Evolutionary conservation across 2,797 vertebrate genomes (phyloP).

Genomic region (Rhincodon typus): DNA sequence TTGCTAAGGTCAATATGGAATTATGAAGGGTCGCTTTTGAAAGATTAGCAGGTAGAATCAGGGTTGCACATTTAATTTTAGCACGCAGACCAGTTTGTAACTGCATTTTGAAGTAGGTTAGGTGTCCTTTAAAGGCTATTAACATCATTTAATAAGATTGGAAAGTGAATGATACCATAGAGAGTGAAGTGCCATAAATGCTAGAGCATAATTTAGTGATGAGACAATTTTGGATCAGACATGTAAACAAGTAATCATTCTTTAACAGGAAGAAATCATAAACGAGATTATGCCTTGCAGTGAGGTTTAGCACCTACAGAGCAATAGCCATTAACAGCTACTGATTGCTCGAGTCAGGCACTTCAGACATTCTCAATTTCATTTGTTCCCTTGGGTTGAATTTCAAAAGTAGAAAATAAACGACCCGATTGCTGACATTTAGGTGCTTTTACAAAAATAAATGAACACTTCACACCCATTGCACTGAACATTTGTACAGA

Average conservation of each 20-base stretch:
- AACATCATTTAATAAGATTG: constrained; percentile 22
- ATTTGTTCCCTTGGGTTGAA: background rate
- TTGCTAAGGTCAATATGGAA: constrained; percentile 5
- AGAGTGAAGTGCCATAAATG: constrained; percentile 54
- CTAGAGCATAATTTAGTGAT: constrained; percentile 46
- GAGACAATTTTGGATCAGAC: constrained; percentile 44
- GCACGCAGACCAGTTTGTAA: constrained; percentile 13
- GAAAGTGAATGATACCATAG: constrained; percentile 59
- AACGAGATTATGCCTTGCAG: background rate
- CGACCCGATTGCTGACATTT: too few relatives aligned
- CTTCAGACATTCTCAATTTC: constrained; percentile 26
- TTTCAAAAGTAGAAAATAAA: constrained; percentile 31
- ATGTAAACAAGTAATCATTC: background rate
- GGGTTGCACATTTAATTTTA: constrained; percentile 25
- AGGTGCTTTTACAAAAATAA: background rate
- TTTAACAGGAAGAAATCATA: constrained; percentile 28
- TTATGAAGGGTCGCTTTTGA: background rate
- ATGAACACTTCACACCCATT: background rate
- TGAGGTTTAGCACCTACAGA: background rate
- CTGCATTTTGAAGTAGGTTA: background rate
- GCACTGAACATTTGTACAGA: background rate
- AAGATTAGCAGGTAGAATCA: background rate
- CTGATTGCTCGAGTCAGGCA: background rate
- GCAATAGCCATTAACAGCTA: constrained; percentile 22
- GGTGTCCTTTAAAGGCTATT: constrained; percentile 32